phyloP scores from a whole-genome alignment of 2,113 vertebrate species.

The Ranitomeya variabilis region DNA sequence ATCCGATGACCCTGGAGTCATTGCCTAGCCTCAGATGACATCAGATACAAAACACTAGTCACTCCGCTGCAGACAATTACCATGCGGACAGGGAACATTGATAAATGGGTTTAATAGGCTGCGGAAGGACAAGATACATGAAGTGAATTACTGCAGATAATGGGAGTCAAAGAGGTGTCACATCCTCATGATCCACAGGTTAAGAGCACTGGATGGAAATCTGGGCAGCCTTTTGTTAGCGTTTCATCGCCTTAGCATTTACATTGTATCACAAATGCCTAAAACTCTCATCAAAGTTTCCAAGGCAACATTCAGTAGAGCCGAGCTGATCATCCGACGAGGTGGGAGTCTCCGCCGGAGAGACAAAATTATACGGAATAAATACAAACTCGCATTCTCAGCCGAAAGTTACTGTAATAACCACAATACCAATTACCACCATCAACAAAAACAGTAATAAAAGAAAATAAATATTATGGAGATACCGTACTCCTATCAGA shows the following conservation, averaged over 20 bases:
- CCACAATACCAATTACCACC: not conserved
- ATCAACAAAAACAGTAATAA: not conserved
- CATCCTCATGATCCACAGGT: slow-evolving; percentile 14
- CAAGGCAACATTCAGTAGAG: slow-evolving; percentile 16
- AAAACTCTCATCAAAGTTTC: slow-evolving; percentile 33
- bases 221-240: not conserved
- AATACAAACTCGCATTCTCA: not conserved
- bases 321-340: not conserved
- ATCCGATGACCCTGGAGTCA: not conserved
- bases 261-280: slow-evolving; percentile 16
- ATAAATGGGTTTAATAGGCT: slow-evolving; percentile 26
- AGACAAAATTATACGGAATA: not conserved
- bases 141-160: slow-evolving; percentile 13
- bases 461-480: not conserved
- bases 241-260: slow-evolving; percentile 15
- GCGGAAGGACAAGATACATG: not conserved
- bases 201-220: slow-evolving; percentile 14
- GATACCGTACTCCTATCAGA: too few species aligned
- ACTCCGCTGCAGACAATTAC: not conserved
- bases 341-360: not conserved
- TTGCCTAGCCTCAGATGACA: not conserved
- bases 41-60: not conserved
- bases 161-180: slow-evolving; percentile 21
- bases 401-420: not conserved
- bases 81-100: slow-evolving; percentile 1